These are phyloP conservation scores for Synanthedon myopaeformis DNA, from an alignment of 2,888 invertebrate species.

Conservation along the genomic window DNA sequence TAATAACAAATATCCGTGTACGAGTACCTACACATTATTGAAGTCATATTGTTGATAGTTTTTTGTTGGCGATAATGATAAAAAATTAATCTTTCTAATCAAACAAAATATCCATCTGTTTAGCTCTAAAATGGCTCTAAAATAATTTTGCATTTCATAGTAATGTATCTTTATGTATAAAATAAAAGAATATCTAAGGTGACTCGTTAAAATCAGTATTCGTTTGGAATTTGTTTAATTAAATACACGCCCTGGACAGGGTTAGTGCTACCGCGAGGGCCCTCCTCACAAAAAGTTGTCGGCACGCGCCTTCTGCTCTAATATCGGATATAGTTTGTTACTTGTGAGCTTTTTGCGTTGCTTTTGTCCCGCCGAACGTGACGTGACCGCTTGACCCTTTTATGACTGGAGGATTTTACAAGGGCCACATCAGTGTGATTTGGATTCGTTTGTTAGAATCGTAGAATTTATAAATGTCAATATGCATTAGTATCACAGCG, in stretches of 20 bases:
- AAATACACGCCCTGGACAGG: constrained; percentile 31
- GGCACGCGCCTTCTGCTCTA: constrained; percentile 61
- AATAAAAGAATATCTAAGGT: no score
- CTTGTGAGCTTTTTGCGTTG: constrained; percentile 46
- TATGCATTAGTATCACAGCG: no score
- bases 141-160: no score
- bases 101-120: no score
- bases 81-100: no score
- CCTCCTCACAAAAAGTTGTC: constrained; percentile 35
- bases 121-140: no score
- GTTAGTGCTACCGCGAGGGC: constrained; percentile 5
- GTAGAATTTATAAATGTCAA: neutral
- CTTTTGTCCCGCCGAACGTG: constrained; percentile 32
- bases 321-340: constrained; percentile 65
- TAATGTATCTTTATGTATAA: no score
- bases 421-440: constrained; percentile 11
- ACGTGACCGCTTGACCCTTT: constrained; percentile 62
- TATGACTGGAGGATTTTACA: constrained; percentile 47
- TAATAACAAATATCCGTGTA: no score
- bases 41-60: no score
- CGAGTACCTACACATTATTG: no score
- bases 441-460: constrained; percentile 6
- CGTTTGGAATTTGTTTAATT: constrained; percentile 31
- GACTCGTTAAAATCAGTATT: neutral
- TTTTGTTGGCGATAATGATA: no score